These are phyloP conservation scores for Ictalurus punctatus DNA, from an alignment of 2,113 vertebrate genomes.

Conservation along the genomic window DNA sequence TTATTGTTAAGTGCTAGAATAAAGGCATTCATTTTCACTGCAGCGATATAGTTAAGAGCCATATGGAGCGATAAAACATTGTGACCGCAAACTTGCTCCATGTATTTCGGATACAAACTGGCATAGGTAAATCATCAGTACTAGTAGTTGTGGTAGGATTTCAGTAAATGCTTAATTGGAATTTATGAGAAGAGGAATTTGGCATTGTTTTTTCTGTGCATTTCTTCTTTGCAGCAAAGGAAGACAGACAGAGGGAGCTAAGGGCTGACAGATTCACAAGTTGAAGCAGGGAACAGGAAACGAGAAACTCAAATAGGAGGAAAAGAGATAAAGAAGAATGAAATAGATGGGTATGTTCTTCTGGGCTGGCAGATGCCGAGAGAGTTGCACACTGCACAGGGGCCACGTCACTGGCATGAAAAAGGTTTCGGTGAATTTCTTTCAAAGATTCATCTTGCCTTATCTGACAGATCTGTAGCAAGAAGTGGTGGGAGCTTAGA, in stretches of 20 bases:
- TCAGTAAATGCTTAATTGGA: neutral
- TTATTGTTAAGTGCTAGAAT: neutral
- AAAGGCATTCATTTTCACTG: neutral
- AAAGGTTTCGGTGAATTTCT: slow-evolving; percentile 41
- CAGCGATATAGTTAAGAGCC: neutral
- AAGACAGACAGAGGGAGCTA: slow-evolving; percentile 34
- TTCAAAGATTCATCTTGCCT: slow-evolving; percentile 41
- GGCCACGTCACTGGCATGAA: slow-evolving; percentile 37
- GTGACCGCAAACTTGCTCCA: neutral
- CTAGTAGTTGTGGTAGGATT: neutral
- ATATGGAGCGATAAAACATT: neutral
- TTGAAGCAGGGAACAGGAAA: slow-evolving; percentile 32
- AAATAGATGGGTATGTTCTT: slow-evolving; percentile 18
- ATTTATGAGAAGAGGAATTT: slow-evolving; percentile 31
- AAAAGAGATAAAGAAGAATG: slow-evolving; percentile 46
- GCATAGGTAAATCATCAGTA: neutral
- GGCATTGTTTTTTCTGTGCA: slow-evolving; percentile 46
- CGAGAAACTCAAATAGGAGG: slow-evolving; percentile 20
- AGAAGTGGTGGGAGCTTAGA: slow-evolving; percentile 28
- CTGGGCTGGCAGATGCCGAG: slow-evolving; percentile 32
- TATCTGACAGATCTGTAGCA: slow-evolving; percentile 48
- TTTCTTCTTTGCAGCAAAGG: slow-evolving; percentile 49
- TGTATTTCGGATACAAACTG: neutral
- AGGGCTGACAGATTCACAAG: slow-evolving; percentile 54
- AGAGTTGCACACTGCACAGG: slow-evolving; percentile 19